A percentile compares a stretch with the other conserved stretches of the same genome.
These are phyloP conservation scores for Chaetorhynchus papuensis DNA, from an alignment of 2,113 vertebrate genomes.

Conservation along the genomic window DNA sequence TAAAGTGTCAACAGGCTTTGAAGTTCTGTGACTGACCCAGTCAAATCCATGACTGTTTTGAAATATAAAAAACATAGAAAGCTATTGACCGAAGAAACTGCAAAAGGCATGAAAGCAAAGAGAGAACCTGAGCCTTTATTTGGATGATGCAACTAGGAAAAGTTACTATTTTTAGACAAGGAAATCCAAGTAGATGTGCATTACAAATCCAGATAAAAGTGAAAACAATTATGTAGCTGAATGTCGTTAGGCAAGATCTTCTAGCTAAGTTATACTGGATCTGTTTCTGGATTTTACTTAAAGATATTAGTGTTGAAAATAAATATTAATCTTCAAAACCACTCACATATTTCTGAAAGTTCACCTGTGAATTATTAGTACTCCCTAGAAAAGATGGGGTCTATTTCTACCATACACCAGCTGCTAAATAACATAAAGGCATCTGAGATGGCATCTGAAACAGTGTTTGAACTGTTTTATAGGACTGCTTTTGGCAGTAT, in stretches of 20 bases:
- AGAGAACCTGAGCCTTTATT: neutral
- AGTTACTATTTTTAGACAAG: neutral
- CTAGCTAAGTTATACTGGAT: neutral
- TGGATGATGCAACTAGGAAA: neutral
- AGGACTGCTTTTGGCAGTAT: neutral
- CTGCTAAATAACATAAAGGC: neutral
- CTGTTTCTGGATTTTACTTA: neutral
- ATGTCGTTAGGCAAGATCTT: neutral
- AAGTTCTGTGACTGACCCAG: neutral
- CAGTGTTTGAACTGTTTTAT: neutral
- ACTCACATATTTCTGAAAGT: neutral
- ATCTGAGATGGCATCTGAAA: neutral
- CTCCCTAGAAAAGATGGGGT: neutral
- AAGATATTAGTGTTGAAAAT: neutral
- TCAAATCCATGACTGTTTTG: too few relatives aligned
- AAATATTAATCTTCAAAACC: neutral
- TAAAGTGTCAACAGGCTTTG: neutral
- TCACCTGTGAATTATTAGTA: neutral
- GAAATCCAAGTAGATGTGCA: neutral
- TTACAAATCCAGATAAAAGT: neutral
- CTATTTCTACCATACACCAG: neutral
- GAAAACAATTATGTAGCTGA: neutral
- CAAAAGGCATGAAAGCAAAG: neutral
- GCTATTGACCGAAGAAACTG: accelerated
- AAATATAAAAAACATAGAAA: neutral